A percentile compares a stretch with the other conserved stretches of the same genome.
These are phyloP conservation scores for Anguilla obscura DNA, from an alignment of 2,797 vertebrate species.

Conservation along the genomic window DNA sequence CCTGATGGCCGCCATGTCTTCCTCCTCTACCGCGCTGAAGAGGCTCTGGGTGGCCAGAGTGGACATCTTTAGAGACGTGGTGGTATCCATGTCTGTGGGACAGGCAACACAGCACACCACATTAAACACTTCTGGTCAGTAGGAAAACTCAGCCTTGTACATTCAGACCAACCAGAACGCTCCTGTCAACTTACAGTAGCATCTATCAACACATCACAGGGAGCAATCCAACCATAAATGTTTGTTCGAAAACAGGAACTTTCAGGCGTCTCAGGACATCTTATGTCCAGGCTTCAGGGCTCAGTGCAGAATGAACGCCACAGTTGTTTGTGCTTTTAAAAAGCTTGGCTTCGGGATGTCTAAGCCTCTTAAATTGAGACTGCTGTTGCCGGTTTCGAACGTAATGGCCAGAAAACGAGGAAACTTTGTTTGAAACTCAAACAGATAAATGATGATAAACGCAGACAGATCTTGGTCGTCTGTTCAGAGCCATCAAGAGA, in stretches of 20 bases:
- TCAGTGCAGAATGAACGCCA: too few species aligned
- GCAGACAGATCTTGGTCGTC: background rate
- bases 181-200: background rate
- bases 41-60: slow-evolving; percentile 87
- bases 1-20: slow-evolving; percentile 88
- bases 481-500: background rate
- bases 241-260: background rate
- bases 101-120: slow-evolving; percentile 21
- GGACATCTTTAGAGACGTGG: slow-evolving; percentile 82
- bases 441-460: background rate
- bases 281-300: background rate
- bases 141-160: background rate
- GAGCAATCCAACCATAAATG: background rate
- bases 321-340: background rate
- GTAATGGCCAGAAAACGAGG: background rate
- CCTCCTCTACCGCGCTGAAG: slow-evolving; percentile 90
- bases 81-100: slow-evolving; percentile 69
- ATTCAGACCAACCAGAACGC: background rate
- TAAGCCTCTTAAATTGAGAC: background rate
- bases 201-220: background rate
- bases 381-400: background rate
- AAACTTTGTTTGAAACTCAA: background rate
- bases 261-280: background rate
- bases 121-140: background rate
- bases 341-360: background rate